A percentile compares a stretch with the other conserved stretches of the same genome.
Conservation (phyloP, 2,113 vertebrate genomes). For the Xyrauchen texanus region DNA sequence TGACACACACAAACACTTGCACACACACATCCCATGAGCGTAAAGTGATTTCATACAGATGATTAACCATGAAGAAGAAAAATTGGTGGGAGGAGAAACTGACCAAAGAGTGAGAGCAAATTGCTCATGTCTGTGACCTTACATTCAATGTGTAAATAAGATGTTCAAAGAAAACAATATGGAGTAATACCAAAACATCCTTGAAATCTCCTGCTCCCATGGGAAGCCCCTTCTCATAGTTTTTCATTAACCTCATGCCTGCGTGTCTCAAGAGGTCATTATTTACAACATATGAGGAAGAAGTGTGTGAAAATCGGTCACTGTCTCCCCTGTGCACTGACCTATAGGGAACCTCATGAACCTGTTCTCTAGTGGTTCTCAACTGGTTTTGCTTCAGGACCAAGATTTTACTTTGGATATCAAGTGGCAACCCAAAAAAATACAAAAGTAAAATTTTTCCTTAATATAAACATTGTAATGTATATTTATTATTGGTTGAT, state of each 20-base stretch:
- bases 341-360: not conserved
- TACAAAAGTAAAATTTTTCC: no score
- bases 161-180: conserved; percentile 62
- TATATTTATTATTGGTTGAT: no score
- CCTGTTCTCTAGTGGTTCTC: no score
- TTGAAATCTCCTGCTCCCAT: conserved; percentile 49
- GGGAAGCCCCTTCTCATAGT: conserved; percentile 39
- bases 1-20: no score
- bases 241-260: conserved; percentile 57
- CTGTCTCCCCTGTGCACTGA: not conserved
- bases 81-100: conserved; percentile 51
- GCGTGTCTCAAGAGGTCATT: conserved; percentile 46
- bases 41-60: conserved; percentile 62
- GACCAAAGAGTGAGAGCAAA: conserved; percentile 57
- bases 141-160: conserved; percentile 67
- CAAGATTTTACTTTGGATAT: no score
- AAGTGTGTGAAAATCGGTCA: conserved; percentile 46
- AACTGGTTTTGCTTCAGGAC: no score
- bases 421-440: no score
- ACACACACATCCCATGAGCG: conserved; percentile 50
- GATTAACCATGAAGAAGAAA: conserved; percentile 63
- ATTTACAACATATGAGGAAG: conserved; percentile 54
- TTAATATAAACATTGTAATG: no score
- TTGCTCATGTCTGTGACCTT: conserved; percentile 60
- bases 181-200: conserved; percentile 61